These are phyloP conservation scores for Labia minor DNA, from an alignment of 2,888 invertebrate species.

Conservation along the genomic window DNA sequence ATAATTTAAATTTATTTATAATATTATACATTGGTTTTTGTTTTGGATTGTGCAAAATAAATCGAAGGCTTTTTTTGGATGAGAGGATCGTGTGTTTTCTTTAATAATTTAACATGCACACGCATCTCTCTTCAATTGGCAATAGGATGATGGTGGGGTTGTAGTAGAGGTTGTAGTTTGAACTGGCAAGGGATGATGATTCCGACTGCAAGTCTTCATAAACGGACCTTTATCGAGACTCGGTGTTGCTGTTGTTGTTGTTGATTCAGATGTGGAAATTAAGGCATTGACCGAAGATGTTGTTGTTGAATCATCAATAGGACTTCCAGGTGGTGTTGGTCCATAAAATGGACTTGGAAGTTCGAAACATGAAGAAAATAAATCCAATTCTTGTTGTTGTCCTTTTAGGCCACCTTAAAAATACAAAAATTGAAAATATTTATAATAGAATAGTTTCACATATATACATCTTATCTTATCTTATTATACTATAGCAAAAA, in stretches of 20 bases:
- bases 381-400: constrained; percentile 32
- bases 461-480: too few relatives aligned
- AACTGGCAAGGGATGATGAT: not conserved
- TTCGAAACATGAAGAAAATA: constrained; percentile 68
- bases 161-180: too few relatives aligned
- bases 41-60: too few relatives aligned
- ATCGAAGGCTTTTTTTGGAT: too few relatives aligned
- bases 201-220: not conserved
- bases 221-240: constrained; percentile 2
- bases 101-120: too few relatives aligned
- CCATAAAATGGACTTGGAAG: constrained; percentile 56
- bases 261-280: not conserved
- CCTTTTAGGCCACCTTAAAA: not conserved
- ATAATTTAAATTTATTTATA: too few relatives aligned
- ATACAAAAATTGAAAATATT: too few relatives aligned
- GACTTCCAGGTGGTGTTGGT: constrained; percentile 24
- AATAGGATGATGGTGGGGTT: not conserved
- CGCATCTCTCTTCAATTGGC: not conserved
- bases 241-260: constrained; percentile 13
- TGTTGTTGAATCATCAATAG: not conserved
- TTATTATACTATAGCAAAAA: too few relatives aligned
- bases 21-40: too few relatives aligned
- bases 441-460: too few relatives aligned
- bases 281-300: constrained; percentile 4
- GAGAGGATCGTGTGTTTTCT: too few relatives aligned